Evolutionary conservation across 2,888 invertebrate species (phyloP), one percentile per base, ranked within the genome.

Genomic region (Philaethria dido): DNA sequence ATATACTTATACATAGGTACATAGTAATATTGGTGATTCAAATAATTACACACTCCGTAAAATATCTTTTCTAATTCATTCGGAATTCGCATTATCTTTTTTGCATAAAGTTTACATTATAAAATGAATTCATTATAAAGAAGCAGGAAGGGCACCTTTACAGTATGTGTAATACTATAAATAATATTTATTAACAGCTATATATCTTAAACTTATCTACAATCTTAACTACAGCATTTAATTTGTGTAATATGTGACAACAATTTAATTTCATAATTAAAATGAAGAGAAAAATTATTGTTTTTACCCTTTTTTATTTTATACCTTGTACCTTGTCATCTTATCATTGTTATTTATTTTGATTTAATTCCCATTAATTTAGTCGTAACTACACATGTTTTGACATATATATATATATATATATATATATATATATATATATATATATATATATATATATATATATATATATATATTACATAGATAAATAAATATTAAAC

Each of bases 71-170:
- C 73, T 74, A 77, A 81, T 81, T 78, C 74, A 73, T 74, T 75
- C 75, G 82, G 84, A 85, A 88, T 85, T 84, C 79, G 73, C 74
- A 73, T 68, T 69, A 67, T 72, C 66, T 74, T 76, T 75, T 78
- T 78, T 80, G 81, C 79, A 87, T 87, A 84, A 86, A 84, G 72
- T 78, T 78, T 74, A 65, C 80, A 81, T 81, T 78, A 77, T 66
- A 73, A 72, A 73, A 71, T 47, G 72, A 69, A 64, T 69, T 72
- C 57, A 70, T 72, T 68, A 76, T 60, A 69, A 55, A 68, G 70
- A 63, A 75, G 64, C 76, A 77, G 74, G 75, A 80, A 80, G 77
- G 73, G 74, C 69, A 62, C 42, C 66, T 65, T 68, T 69, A 73
- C 66, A 72, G 72, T 69, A 74, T 68, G 74, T 72, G 64, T 72